Evolutionary conservation across 2,113 vertebrate genomes (phyloP), one percentile per base, ranked within the genome.

Genomic region (Hippocampus mohnikei): DNA sequence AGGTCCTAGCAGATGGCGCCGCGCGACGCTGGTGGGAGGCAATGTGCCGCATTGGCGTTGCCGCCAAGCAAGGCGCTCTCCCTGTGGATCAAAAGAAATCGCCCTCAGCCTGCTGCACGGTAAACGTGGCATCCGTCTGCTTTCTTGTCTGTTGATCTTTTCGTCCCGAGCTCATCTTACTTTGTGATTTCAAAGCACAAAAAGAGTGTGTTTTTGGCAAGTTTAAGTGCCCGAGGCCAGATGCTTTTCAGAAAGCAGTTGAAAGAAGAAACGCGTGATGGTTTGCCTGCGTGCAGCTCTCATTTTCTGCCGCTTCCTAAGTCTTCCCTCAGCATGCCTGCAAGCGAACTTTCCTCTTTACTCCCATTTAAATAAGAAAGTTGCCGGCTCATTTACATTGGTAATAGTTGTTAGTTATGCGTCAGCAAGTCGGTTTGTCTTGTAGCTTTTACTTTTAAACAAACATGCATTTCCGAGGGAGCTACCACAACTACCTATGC

Each of bases 1-100:
- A 96, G 95, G 95, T 97, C 94, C 92, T 93, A 93, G 94, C 96
- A 98, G 95, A 98, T 97, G 96, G 96, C 85, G 92, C 92, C 87
- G 91, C 76, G 76, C 73, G 65, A 69, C 91, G 93, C 94, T 94
- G 93, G 93, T 94, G 93, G 94, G 94, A 93, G 81, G 90, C 86
- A 86, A 82, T 60, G 83, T 76, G 83, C 82, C 75, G 87, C 84
- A 72, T 80, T 76, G 78, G 91, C 88, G 69, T 82, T 33, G 87
- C 86, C 78, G 88, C 87, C 70, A 79, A 86, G 79, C 82, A 70
- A 64, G 77, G 84, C 81, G 90, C 82, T 90, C 85, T 89, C 88
- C 33, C 82, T 84, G 88, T 82, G 86, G 87, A 86, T 87, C 84
- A 87, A 84, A 88, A 89, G 81, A 78, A 87, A 88, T 84, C 77